These are phyloP conservation scores for Poeciliopsis paucimaculata DNA, from an alignment of 2,797 vertebrate species.

Conservation along the genomic window DNA sequence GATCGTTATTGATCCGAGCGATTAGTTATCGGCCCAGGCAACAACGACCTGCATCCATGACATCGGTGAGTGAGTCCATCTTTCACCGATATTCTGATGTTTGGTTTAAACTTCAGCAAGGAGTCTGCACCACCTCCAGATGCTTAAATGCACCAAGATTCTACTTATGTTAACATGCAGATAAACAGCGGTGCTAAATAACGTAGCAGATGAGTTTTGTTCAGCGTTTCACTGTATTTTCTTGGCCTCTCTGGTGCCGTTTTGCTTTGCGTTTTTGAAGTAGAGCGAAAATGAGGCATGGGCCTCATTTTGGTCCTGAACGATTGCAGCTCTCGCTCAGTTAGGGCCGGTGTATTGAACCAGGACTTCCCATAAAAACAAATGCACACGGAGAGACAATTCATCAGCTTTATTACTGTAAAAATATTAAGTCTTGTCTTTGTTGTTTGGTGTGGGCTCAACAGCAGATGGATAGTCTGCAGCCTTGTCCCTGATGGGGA, in stretches of 20 bases:
- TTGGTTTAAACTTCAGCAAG: background rate
- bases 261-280: background rate
- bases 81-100: background rate
- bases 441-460: slow-evolving; percentile 11
- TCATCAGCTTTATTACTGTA: slow-evolving; percentile 17
- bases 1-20: background rate
- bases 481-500: slow-evolving; percentile 2
- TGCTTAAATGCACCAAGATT: background rate
- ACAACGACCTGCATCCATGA: background rate
- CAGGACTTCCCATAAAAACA: slow-evolving; percentile 6
- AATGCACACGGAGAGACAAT: slow-evolving; percentile 15
- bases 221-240: background rate
- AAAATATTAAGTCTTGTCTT: slow-evolving; percentile 15
- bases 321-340: background rate
- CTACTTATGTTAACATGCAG: background rate
- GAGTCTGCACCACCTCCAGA: background rate
- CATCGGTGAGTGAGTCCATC: background rate
- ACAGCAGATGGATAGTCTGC: slow-evolving; percentile 3
- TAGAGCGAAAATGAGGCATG: background rate
- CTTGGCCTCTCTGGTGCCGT: background rate
- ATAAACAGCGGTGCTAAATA: background rate
- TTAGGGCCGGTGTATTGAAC: slow-evolving; percentile 21
- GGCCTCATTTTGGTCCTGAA: background rate
- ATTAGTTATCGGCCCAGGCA: background rate
- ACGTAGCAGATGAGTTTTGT: background rate